Evolutionary conservation across 2,797 vertebrate species (phyloP).

Genomic region (Anas georgica): DNA sequence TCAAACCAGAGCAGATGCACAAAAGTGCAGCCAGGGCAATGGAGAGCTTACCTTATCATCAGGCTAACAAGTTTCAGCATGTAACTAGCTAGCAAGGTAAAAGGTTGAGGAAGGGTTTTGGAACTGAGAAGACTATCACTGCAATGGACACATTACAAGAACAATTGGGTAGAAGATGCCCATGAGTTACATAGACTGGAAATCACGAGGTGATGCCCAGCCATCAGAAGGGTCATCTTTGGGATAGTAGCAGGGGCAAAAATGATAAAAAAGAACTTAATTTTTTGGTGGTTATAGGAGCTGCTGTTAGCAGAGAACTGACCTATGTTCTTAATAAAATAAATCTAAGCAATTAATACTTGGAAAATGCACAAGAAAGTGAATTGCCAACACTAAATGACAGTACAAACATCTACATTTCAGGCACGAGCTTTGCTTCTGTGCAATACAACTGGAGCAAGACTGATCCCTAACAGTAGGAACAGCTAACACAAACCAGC

Average conservation of each 20-base stretch:
- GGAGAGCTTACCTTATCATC: neutral
- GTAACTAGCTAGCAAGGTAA: neutral
- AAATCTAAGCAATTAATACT: neutral
- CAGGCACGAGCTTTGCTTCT: neutral
- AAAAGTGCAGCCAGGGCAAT: neutral
- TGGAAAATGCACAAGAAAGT: neutral
- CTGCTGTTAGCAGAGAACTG: neutral
- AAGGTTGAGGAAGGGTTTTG: neutral
- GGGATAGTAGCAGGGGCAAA: neutral
- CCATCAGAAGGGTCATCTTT: neutral
- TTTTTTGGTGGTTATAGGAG: neutral
- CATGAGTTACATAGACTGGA: neutral
- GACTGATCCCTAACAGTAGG: slow-evolving; percentile 20
- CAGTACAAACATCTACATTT: neutral
- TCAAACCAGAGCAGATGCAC: neutral
- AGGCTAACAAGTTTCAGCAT: neutral
- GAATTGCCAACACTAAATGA: neutral
- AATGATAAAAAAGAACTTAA: neutral
- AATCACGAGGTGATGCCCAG: neutral
- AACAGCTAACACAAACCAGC: slow-evolving; percentile 24
- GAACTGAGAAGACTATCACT: neutral
- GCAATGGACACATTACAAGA: neutral
- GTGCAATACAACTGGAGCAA: slow-evolving; percentile 8
- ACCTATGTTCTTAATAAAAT: neutral
- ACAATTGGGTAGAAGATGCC: neutral